Evolutionary conservation across 2,888 invertebrate species (phyloP).

Genomic region (Helleia helle): DNA sequence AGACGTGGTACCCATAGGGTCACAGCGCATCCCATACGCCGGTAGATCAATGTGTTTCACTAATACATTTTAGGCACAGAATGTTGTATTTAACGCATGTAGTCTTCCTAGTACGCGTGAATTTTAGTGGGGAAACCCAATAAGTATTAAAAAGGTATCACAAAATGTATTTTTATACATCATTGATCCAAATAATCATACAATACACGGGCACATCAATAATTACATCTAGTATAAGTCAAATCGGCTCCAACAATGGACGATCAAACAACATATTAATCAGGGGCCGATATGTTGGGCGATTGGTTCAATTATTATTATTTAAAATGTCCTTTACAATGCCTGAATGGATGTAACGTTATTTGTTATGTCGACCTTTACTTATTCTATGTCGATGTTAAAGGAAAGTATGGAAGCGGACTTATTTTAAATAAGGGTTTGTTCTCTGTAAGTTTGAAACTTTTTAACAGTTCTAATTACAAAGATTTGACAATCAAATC

Average conservation of each 20-base stretch:
- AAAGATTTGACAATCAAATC: too few species aligned
- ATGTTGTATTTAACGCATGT: too few species aligned
- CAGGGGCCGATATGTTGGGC: constrained; percentile 31
- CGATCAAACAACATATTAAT: constrained; percentile 44
- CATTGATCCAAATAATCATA: constrained; percentile 13
- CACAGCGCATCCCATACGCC: too few species aligned
- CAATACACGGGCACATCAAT: constrained; percentile 18
- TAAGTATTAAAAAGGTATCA: too few species aligned
- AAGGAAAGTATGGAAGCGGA: constrained; percentile 30
- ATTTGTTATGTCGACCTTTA: constrained; percentile 59
- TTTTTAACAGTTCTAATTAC: too few species aligned
- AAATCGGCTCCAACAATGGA: constrained; percentile 33
- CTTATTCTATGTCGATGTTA: constrained; percentile 49
- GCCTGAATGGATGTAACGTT: constrained; percentile 59
- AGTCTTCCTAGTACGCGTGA: too few species aligned
- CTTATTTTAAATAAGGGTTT: too few species aligned
- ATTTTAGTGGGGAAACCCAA: too few species aligned
- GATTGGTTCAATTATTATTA: constrained; percentile 70
- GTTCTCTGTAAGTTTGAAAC: too few species aligned
- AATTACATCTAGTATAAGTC: constrained; percentile 24
- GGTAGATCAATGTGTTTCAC: too few species aligned
- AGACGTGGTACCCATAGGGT: too few species aligned
- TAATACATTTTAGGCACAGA: too few species aligned
- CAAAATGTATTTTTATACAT: not conserved
- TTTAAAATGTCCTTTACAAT: constrained; percentile 63